Percentiles rank a stretch among this genome's conserved stretches.
These are phyloP conservation scores for Sebastes melanostomus DNA, from an alignment of 2,797 vertebrate genomes.

Conservation along the genomic window DNA sequence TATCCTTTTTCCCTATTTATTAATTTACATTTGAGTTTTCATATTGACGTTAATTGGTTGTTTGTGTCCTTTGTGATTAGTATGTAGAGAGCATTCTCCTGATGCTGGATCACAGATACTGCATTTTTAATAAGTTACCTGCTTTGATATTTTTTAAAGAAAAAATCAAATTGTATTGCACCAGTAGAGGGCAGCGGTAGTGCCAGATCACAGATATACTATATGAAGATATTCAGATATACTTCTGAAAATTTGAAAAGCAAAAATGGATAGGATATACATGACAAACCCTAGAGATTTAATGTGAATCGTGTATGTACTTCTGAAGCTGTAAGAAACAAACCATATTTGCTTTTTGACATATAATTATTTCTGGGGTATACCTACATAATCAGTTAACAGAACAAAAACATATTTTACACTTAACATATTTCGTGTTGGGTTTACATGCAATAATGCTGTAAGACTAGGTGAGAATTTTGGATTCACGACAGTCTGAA, in stretches of 20 bases:
- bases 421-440: neutral
- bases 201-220: neutral
- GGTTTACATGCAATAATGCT: neutral
- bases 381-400: neutral
- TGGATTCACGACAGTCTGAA: neutral
- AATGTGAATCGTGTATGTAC: neutral
- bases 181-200: neutral
- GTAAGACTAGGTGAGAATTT: neutral
- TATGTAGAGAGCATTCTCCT: neutral
- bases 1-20: neutral
- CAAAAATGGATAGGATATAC: neutral
- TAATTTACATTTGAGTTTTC: neutral
- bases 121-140: neutral
- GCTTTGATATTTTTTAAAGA: neutral
- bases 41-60: neutral
- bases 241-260: neutral
- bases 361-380: neutral
- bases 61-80: neutral
- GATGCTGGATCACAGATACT: neutral
- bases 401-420: neutral
- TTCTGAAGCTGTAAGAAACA: neutral
- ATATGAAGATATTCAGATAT: no score
- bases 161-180: neutral
- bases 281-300: neutral
- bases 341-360: neutral